These are phyloP conservation scores for Archips xylosteana DNA, from an alignment of 2,888 invertebrate genomes.

Conservation along the genomic window DNA sequence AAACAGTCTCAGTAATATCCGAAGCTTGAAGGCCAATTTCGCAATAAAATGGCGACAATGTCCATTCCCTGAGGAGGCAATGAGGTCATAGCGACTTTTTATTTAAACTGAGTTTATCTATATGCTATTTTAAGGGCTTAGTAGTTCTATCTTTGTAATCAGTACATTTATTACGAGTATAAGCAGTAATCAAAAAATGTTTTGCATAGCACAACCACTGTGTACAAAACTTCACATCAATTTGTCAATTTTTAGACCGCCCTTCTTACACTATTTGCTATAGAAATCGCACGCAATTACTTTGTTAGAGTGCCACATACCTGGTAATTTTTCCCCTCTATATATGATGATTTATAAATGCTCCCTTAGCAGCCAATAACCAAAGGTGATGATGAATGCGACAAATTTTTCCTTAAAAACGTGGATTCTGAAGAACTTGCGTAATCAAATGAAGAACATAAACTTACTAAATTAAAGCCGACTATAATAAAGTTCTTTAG, in stretches of 20 bases:
- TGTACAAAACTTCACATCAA: too few relatives aligned
- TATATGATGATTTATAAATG: too few relatives aligned
- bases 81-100: slow-evolving; percentile 4
- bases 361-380: not conserved
- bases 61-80: slow-evolving; percentile 29
- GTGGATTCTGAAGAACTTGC: not conserved
- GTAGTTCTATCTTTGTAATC: not conserved
- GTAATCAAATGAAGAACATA: not conserved
- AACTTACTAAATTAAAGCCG: not conserved
- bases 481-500: not conserved
- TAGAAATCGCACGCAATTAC: too few relatives aligned
- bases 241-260: too few relatives aligned
- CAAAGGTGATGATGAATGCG: not conserved
- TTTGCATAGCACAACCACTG: too few relatives aligned
- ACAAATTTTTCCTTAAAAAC: not conserved
- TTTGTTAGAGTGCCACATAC: too few relatives aligned
- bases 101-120: not conserved
- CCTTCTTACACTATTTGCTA: too few relatives aligned
- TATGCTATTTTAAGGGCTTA: not conserved
- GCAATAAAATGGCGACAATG: slow-evolving; percentile 36
- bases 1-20: slow-evolving; percentile 17
- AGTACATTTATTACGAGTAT: too few relatives aligned
- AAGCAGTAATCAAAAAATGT: too few relatives aligned
- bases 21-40: slow-evolving; percentile 28
- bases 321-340: too few relatives aligned